phyloP scores from a whole-genome alignment of 2,888 invertebrate species.

The Eupithecia exiguata region DNA sequence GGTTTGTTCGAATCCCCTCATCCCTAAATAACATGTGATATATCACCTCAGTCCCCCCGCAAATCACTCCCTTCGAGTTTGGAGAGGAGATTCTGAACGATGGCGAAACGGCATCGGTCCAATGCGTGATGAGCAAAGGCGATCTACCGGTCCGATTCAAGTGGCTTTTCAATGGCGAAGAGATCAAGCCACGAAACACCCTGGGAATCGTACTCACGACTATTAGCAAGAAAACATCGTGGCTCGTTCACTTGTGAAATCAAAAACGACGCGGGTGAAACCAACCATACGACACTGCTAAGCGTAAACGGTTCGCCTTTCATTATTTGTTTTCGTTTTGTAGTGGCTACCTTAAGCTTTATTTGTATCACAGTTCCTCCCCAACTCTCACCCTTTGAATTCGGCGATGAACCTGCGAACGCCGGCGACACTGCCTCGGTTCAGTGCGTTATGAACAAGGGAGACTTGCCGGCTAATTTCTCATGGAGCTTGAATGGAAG shows the following conservation, averaged over 20 bases:
- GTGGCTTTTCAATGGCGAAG: constrained; percentile 86
- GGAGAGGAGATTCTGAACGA: constrained; percentile 89
- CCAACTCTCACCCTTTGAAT: constrained; percentile 87
- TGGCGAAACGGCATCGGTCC: constrained; percentile 88
- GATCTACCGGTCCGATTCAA: constrained; percentile 91
- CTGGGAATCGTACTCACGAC: constrained; percentile 85
- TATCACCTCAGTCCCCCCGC: constrained; percentile 85
- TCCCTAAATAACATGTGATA: constrained; percentile 36
- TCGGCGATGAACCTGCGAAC: constrained; percentile 88
- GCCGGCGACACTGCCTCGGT: constrained; percentile 90
- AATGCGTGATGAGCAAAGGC: constrained; percentile 90
- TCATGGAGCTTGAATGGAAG: constrained; percentile 86
- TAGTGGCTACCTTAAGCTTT: constrained; percentile 54
- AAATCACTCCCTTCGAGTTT: constrained; percentile 90
- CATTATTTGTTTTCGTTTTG: constrained; percentile 48
- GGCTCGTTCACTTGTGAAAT: constrained; percentile 87
- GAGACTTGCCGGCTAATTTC: constrained; percentile 91
- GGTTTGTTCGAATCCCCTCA: constrained; percentile 38
- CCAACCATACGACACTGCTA: constrained; percentile 83
- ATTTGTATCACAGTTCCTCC: constrained; percentile 83
- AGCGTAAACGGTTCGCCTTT: constrained; percentile 84
- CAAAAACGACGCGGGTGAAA: constrained; percentile 85
- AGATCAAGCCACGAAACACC: constrained; percentile 76
- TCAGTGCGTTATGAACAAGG: constrained; percentile 89
- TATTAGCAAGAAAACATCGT: constrained; percentile 85